phyloP scores from a whole-genome alignment of 2,113 vertebrate species.

The Sturnus vulgaris region DNA sequence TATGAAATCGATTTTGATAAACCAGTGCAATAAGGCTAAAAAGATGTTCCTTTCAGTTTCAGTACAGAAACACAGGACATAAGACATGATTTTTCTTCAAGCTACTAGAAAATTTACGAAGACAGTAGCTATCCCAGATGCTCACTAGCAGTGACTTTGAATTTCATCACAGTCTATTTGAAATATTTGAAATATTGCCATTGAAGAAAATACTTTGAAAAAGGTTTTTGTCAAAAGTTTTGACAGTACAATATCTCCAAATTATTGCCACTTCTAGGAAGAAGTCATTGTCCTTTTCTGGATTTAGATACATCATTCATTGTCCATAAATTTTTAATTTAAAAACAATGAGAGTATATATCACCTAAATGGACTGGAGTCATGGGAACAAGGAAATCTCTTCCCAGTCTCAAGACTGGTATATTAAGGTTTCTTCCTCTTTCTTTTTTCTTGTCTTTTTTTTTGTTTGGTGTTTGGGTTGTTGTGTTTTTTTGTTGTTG shows the following conservation, averaged over 20 bases:
- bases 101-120: background rate
- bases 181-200: background rate
- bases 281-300: background rate
- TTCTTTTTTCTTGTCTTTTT: background rate
- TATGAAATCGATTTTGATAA: slow-evolving; percentile 1
- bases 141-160: background rate
- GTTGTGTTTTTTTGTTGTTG: no score
- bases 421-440: background rate
- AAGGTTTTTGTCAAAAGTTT: background rate
- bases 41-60: background rate
- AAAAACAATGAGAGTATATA: background rate
- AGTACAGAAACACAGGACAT: background rate
- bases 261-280: background rate
- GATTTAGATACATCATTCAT: background rate
- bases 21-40: background rate
- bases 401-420: background rate
- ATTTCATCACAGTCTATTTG: background rate
- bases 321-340: background rate
- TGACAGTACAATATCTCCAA: background rate
- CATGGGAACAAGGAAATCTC: background rate
- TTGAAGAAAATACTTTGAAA: background rate
- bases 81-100: background rate
- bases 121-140: no score
- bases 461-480: no score
- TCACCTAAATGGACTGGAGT: background rate